These are phyloP conservation scores for Etheostoma perlongum DNA, from an alignment of 2,797 vertebrate species.

Conservation along the genomic window DNA sequence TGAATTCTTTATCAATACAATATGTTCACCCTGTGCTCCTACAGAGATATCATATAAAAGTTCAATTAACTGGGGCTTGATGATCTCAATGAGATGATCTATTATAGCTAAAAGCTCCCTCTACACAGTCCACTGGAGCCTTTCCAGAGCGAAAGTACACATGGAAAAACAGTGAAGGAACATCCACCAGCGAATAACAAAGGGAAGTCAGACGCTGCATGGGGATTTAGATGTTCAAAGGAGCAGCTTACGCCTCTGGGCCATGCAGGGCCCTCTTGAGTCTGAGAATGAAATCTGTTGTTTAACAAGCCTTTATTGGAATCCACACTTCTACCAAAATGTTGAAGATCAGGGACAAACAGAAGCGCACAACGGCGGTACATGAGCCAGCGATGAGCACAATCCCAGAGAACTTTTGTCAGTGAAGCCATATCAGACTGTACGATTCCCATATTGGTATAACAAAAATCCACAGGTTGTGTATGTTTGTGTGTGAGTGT, in stretches of 20 bases:
- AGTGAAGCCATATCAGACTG: slow-evolving; percentile 47
- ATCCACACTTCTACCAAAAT: slow-evolving; percentile 78
- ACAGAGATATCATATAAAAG: slow-evolving; percentile 63
- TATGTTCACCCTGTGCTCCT: slow-evolving; percentile 55
- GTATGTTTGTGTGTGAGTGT: slow-evolving; percentile 33
- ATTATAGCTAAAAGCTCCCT: slow-evolving; percentile 69
- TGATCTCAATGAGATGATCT: slow-evolving; percentile 72
- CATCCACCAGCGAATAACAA: slow-evolving; percentile 78
- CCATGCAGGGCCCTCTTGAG: slow-evolving; percentile 70
- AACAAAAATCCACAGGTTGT: slow-evolving; percentile 43
- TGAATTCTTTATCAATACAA: slow-evolving; percentile 78
- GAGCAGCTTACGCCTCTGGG: slow-evolving; percentile 79
- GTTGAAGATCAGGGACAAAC: slow-evolving; percentile 81
- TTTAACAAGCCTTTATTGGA: slow-evolving; percentile 82
- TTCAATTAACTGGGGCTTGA: slow-evolving; percentile 69
- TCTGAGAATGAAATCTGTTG: slow-evolving; percentile 77
- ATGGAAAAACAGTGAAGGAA: slow-evolving; percentile 52
- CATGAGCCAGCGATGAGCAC: slow-evolving; percentile 65
- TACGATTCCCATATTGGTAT: slow-evolving; percentile 60
- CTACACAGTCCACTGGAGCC: slow-evolving; percentile 51
- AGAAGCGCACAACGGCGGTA: slow-evolving; percentile 59
- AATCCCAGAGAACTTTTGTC: slow-evolving; percentile 47
- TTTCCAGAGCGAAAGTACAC: slow-evolving; percentile 52
- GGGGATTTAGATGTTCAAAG: slow-evolving; percentile 83
- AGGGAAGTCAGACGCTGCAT: slow-evolving; percentile 75